Base-by-base conservation (phyloP, 2,113 vertebrate species). In the Notarius lentiginosus region DNA sequence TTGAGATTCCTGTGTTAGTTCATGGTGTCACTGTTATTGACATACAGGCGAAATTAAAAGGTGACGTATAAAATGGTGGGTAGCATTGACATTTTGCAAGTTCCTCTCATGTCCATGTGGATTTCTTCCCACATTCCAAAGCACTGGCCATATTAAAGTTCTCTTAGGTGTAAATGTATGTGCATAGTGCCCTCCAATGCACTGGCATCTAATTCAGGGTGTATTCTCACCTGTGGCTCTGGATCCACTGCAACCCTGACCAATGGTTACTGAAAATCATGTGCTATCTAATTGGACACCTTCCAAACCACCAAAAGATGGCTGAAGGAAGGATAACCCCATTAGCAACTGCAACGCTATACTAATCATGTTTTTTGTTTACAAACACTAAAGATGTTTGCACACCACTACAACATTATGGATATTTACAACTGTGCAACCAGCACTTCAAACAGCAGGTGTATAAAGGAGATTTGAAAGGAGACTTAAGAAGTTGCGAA, bases 1-100 rank as follows among this genome's bases (percentile, higher is more conserved):
- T 27, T 55, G 20, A 51, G 83, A 61, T 51, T 75, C 27, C 77
- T 58, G 8, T 82, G 65, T 2, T 75, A 56, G 55, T 84, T n/a
- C 66, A 41, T 73, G 22, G 58, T 49, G 88, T 66, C 51, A 30
- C 55, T 68, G 34, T 63, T 68, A 81, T 22, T 76, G 75, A 51
- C 70, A 76, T 63, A 49, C n/a, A 86, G n/a, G 27, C 5, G n/a
- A 53, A 77, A n/a, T 77, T 56, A 79, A 17, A 81, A 24, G 0
- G 10, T 18, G 47, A 24, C 55, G 14, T 10, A 51, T 70, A 34
- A 70, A 30, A 70, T 73, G 20, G 73, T 55, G 24, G 7, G n/a
- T 79, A 27, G 53, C 53, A 30, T 79, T 79, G 76, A 7, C n/a
- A 2, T 47, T 47, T 72, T 72, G 5, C 27, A 34, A 68, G 11